Base-by-base conservation (phyloP, 1,140 invertebrate genomes). In the Linepithema humile region DNA sequence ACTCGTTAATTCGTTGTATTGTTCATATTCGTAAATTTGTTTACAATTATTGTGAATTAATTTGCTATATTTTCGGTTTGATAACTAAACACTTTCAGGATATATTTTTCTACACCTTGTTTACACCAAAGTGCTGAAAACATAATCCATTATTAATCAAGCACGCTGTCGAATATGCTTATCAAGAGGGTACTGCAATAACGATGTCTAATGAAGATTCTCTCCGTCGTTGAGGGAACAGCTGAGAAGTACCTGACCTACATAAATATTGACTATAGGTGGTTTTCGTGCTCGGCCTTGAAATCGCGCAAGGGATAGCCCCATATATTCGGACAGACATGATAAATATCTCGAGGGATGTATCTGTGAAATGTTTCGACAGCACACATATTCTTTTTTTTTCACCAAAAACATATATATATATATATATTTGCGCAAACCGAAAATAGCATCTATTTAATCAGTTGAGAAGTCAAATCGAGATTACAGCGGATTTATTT, bases 231-330 rank as follows among this genome's bases (percentile, higher is more conserved):
- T 10, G 38, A 55, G 48, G 3, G 48, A 78, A n/a, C 20, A 20
- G 35, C 12, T 38, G 59, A 38, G 20, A 69, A 55, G 12, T 70
- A 80, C 50, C 48, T 70, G 75, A 80, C 75, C 64, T 69, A 69
- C 35, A 80, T 78, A 69, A 78, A 78, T 78, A 67, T 40, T 69
- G 45, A 53, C 75, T 78, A 69, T 53, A 78, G 5, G 17, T n/a
- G 15, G 35, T 53, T 55, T 43, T 55, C 75, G 23, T 70, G 23
- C 23, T 15, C 32, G 26, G 20, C 50, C 75, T 80, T 80, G 35
- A 80, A 69, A 70, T 80, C 75, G 32, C 35, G 48, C 62, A 32
- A 80, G 50, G n/a, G 48, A 80, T 70, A 43, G 35, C 35, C 64
- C 23, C 17, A 35, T 6, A 69, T 67, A 62, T 64, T 77, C 75